Conservation (phyloP, 2,113 vertebrate genomes). For the Cranoglanis bouderius region DNA sequence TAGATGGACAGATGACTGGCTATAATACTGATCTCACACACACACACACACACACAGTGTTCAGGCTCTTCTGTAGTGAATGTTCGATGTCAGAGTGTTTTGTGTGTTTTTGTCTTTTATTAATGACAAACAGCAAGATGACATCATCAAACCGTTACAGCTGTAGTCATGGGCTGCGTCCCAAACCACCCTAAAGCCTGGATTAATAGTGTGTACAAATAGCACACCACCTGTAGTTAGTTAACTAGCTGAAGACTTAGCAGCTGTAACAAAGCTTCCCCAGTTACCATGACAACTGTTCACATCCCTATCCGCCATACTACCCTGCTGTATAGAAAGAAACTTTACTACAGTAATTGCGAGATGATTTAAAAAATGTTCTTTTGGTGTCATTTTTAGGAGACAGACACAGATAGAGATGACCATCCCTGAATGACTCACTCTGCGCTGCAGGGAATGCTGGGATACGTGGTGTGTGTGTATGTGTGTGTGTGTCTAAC, state of each 20-base stretch:
- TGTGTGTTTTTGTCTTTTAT: not conserved
- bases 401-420: not conserved
- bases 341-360: not conserved
- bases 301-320: not conserved
- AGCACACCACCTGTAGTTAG: not conserved
- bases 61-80: not conserved
- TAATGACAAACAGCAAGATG: not conserved
- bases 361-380: not conserved
- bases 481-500: conserved; percentile 45
- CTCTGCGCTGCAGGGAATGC: not conserved
- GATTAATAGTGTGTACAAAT: not conserved
- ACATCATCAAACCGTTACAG: not conserved
- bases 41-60: not conserved
- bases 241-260: not conserved
- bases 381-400: not conserved
- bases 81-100: not conserved
- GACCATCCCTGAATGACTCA: not conserved
- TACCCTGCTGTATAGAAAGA: not conserved
- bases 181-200: not conserved
- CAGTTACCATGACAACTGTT: not conserved
- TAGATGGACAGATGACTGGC: not conserved
- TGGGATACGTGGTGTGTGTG: conserved; percentile 9
- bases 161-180: not conserved
- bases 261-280: not conserved
- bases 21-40: not conserved